Base-by-base conservation (phyloP, 2,888 invertebrate species). In the Melinaea marsaeus region DNA sequence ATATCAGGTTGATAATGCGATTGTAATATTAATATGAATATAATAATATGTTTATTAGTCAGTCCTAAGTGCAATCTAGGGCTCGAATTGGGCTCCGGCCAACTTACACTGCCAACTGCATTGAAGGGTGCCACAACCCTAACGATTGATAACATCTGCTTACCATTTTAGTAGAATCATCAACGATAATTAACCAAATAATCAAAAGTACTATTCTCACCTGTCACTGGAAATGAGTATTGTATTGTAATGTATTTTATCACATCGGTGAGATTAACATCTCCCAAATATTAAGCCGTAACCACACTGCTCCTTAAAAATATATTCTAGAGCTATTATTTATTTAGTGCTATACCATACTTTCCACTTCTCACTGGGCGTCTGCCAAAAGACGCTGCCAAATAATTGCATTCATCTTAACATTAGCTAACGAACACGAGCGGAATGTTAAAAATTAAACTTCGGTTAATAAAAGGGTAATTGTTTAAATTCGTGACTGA, bases 341-440 rank as follows among this genome's bases (percentile, higher is more conserved):
- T 63, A 63, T 65, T 65, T 61, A 56, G 57, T 63, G 47, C 54
- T 61, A 54, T 56, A 54, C 56, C 58, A 67, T 63, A 65, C 61
- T 63, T 63, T 60, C 46, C 55, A 65, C 58, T 65, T 77, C 72
- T 74, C 72, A 80, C 84, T 86, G 85, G 84, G 80, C 73, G 76
- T 66, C 70, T 71, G 86, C 85, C 86, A 86, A 78, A 79, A 79
- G 75, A 75, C 79, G 81, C 79, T 85, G 85, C 85, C 85, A 87
- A 87, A 84, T 81, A 84, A 83, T 80, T 78, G 77, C 77, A 75
- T 75, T 74, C 72, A 77, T 79, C 79, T 82, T 76, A 76, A 80
- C 73, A 77, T 79, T 79, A 73, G 73, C 79, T 77, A 78, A 78
- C 72, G 72, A 74, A 77, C 75, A 51, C 74, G 73, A 75, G 71